phyloP scores from a whole-genome alignment of 2,888 invertebrate species.

The Itoplectis maculator region DNA sequence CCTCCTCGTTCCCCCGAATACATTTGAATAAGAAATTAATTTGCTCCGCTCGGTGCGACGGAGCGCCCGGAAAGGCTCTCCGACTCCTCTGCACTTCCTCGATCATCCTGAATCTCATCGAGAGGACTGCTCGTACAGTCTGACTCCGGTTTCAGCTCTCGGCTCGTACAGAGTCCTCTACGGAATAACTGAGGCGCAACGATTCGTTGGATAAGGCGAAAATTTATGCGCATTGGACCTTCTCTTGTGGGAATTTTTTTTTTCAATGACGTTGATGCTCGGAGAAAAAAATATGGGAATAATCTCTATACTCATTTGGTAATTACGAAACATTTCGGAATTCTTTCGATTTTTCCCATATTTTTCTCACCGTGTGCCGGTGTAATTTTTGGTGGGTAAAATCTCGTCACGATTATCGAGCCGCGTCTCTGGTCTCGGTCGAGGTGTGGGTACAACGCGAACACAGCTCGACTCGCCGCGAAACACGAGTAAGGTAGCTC shows the following conservation, averaged over 20 bases:
- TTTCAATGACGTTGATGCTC: too few species aligned
- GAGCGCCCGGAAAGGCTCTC: slow-evolving; percentile 21
- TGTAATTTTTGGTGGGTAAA: too few species aligned
- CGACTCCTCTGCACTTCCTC: slow-evolving; percentile 11
- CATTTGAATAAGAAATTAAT: slow-evolving; percentile 71
- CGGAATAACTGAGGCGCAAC: background rate
- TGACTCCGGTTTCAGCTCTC: background rate
- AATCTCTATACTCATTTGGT: too few species aligned
- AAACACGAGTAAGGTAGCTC: slow-evolving; percentile 71
- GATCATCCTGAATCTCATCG: slow-evolving; percentile 31
- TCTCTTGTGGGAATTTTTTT: too few species aligned
- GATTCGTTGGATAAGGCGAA: background rate
- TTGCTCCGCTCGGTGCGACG: slow-evolving; percentile 57
- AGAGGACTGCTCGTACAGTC: slow-evolving; percentile 24
- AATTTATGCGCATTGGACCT: too few species aligned
- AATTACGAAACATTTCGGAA: too few species aligned
- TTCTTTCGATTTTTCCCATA: too few species aligned
- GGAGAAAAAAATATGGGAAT: too few species aligned
- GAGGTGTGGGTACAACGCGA: slow-evolving; percentile 30
- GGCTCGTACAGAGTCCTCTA: background rate
- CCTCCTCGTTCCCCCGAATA: slow-evolving; percentile 60
- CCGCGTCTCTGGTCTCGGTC: slow-evolving; percentile 14
- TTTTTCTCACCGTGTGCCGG: too few species aligned
- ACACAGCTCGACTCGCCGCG: slow-evolving; percentile 44
- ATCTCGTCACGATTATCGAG: slow-evolving; percentile 16